Percentiles rank a stretch among this genome's conserved stretches.
phyloP scores from a whole-genome alignment of 2,113 vertebrate genomes.

The Vanacampus margaritifer region DNA sequence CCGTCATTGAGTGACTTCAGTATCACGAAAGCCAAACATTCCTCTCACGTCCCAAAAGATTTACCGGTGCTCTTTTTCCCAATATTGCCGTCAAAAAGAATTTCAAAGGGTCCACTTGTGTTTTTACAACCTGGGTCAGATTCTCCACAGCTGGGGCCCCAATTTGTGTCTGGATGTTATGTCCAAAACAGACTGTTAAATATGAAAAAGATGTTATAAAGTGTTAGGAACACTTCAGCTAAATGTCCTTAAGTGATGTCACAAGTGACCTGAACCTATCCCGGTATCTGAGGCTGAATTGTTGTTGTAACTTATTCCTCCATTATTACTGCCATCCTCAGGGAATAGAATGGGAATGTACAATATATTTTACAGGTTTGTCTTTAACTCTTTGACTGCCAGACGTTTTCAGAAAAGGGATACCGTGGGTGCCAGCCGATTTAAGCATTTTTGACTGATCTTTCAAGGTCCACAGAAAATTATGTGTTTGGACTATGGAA shows the following conservation, averaged over 20 bases:
- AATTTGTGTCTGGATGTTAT: neutral
- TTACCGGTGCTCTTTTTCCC: neutral
- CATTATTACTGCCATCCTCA: neutral
- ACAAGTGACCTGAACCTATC: too few species aligned
- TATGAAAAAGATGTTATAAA: too few species aligned
- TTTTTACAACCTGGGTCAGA: constrained; percentile 6
- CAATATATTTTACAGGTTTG: neutral
- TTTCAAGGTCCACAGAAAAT: too few species aligned
- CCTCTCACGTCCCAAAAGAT: neutral
- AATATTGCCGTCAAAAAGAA: neutral
- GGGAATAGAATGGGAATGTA: neutral
- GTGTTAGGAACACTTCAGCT: too few species aligned
- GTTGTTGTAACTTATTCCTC: neutral
- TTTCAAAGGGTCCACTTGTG: neutral
- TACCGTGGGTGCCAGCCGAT: too few species aligned
- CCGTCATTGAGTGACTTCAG: neutral
- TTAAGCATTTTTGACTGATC: too few species aligned
- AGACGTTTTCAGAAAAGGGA: too few species aligned
- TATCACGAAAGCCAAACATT: constrained; percentile 2
- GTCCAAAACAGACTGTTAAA: too few species aligned
- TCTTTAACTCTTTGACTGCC: too few species aligned
- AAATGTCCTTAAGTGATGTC: too few species aligned
- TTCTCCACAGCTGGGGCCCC: neutral
- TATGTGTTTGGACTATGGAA: too few species aligned
- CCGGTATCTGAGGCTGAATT: neutral